Percentiles rank a stretch among this genome's conserved stretches.
phyloP scores from a whole-genome alignment of 2,113 vertebrate genomes.

The Oncorhynchus gorbuscha region DNA sequence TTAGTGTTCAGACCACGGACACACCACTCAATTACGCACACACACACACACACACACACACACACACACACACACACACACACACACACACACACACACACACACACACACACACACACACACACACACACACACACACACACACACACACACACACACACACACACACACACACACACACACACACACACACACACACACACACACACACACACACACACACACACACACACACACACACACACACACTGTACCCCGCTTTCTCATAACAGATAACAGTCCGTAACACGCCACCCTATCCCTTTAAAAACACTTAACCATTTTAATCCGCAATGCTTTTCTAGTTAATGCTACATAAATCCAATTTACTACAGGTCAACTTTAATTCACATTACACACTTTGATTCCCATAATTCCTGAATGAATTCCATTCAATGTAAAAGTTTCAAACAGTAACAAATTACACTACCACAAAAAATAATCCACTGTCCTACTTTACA shows the following conservation, averaged over 20 bases:
- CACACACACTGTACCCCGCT: neutral
- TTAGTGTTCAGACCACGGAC: conserved; percentile 71
- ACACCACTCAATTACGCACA: conserved; percentile 64
- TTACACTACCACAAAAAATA: neutral
- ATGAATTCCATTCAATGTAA: neutral
- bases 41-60: neutral
- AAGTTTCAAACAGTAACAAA: neutral
- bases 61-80: too few relatives aligned
- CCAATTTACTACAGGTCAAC: neutral
- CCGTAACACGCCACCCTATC: conserved; percentile 10
- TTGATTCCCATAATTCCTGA: neutral
- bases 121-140: neutral
- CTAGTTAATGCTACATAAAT: conserved; percentile 51
- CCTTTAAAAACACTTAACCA: conserved; percentile 21
- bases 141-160: too few relatives aligned
- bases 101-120: neutral
- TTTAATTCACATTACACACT: neutral
- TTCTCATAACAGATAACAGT: neutral
- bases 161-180: too few relatives aligned
- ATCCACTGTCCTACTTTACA: neutral
- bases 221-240: conserved; percentile 30
- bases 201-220: conserved; percentile 39
- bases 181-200: neutral
- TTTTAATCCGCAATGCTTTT: conserved; percentile 49
- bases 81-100: too few relatives aligned